A percentile compares a stretch with the other conserved stretches of the same genome.
Evolutionary conservation across 2,797 vertebrate genomes (phyloP).

Genomic region (Pseudomugil gertrudae): DNA sequence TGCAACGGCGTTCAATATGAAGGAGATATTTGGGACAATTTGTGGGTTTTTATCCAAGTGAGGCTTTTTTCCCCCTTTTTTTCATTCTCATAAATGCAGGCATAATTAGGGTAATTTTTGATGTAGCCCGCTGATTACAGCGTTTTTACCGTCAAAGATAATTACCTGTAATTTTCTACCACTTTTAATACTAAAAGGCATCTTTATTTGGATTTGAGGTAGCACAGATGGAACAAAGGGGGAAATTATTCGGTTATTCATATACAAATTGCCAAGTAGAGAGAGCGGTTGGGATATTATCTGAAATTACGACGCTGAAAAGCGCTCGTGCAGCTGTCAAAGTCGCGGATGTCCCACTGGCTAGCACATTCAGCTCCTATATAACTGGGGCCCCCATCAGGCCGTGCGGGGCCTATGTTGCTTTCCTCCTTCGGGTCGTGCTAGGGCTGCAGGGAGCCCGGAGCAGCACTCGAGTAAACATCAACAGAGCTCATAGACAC

Average conservation of each 20-base stretch:
- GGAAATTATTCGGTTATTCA: conserved; percentile 99
- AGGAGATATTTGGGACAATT: conserved; percentile 99
- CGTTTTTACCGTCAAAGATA: conserved; percentile 99
- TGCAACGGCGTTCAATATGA: conserved; percentile 99
- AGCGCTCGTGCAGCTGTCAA: conserved; percentile 93
- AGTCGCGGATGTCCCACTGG: conserved; percentile 81
- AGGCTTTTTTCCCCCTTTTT: conserved; percentile 89
- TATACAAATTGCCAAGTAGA: conserved; percentile 99
- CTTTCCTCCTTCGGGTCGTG: conserved; percentile 33
- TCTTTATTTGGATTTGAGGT: conserved; percentile 99
- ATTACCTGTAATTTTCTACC: conserved; percentile 99
- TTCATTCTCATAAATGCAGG: conserved; percentile 99
- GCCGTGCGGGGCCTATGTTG: conserved; percentile 42
- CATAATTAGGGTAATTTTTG: conserved; percentile 99
- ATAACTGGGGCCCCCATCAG: conserved; percentile 64
- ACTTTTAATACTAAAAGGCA: conserved; percentile 99
- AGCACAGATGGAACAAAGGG: conserved; percentile 99
- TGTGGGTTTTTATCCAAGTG: conserved; percentile 99
- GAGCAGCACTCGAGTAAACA: conserved; percentile 58
- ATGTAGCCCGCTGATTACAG: conserved; percentile 99
- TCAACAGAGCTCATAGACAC: conserved; percentile 50
- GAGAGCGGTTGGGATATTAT: conserved; percentile 96
- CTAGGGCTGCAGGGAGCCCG: conserved; percentile 56
- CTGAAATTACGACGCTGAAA: conserved; percentile 97
- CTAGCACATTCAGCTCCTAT: conserved; percentile 62